Base-by-base conservation (phyloP, 2,113 vertebrate species). In the Galeopterus variegatus region DNA sequence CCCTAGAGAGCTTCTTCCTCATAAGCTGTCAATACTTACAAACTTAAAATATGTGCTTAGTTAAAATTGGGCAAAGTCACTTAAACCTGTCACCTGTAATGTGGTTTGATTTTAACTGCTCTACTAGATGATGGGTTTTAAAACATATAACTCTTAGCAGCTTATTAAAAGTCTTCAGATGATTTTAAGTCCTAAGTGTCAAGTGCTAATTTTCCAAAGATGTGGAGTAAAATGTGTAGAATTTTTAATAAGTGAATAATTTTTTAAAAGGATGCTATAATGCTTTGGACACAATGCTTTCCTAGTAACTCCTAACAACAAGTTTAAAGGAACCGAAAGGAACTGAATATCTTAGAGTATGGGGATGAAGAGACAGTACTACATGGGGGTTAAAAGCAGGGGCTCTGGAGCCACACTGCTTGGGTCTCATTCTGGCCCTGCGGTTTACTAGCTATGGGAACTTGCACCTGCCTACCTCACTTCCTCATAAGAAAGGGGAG, bases 201-300 rank as follows among this genome's bases (percentile, higher is more conserved):
- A 72, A 54, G 19, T 48, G 50, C 13, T 21, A 45, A 72, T 56
- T 86, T 96, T 77, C 77, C 90, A 65, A 93, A 93, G 54, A 67
- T 56, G 50, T 72, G 14, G 7, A 13, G 18, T 28, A 4, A 9
- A n/a, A 18, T 75, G 17, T 5, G 23, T 31, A 87, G 23, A 77
- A 92, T 54, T 91, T 86, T 88, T 52, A 88, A 80, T 48, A 80
- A 93, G 21, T 77, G n/a, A 94, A 60, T 31, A 41, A 58, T 48
- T 21, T 90, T 56, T 56, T 62, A 41, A 64, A 82, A 93, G 75
- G 93, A 90, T 48, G 31, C 24, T 67, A 50, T 41, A 45, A 31
- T 54, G 70, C 41, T 82, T 26, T 41, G 41, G n/a, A 88, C 41
- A n/a, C 45, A 82, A 36, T 10, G 28, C 54, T 77, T 72, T 86